Evolutionary conservation across 2,888 invertebrate genomes (phyloP), one percentile per base, ranked within the genome.

Genomic region (Lysandra coridon): DNA sequence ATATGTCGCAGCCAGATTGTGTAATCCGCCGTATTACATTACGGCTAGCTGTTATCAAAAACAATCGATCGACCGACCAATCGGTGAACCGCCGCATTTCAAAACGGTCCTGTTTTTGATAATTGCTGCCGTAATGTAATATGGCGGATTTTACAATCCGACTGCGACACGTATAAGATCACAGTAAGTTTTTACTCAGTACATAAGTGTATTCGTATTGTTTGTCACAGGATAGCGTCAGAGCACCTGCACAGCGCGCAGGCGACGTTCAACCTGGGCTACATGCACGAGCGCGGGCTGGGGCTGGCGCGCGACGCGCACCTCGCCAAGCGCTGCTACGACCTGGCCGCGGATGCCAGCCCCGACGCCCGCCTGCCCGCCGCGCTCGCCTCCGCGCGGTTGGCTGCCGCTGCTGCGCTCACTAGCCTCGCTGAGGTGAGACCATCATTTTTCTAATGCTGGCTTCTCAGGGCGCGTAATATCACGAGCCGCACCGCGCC

Each of bases 201-300:
- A 53, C 53, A 53, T 14, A 14, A 53, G 10, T 53, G 78, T 44
- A 10, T 37, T 33, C 7, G 44, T 60, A 69, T 30, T 53, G 14
- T 60, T 0, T n/a, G 33, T 76, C 80, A 7, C 82, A 96, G 98
- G 82, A 95, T 98, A 84, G 99, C 99, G 0, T 98, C 98, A 0
- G 99, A 99, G 82, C 98, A 98, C 86, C 98, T 99, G 84, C 98
- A 98, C 89, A 99, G 98, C 90, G 98, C 99, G 0, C 99, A 99
- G 90, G 99, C 99, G 4, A 99, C 99, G 97, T 99, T 99, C 92
- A 99, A 99, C 94, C 95, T 99, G 82, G 99, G 99, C 40, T 99
- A 99, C 91, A 99, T 99, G 99, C 99, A 99, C 92, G 99, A 99
- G 91, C 97, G 98, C 84, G 99, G 99, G 0, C 95, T 99, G 40